These are phyloP conservation scores for Poeciliopsis retropinna DNA, from an alignment of 2,113 vertebrate species.

Conservation along the genomic window DNA sequence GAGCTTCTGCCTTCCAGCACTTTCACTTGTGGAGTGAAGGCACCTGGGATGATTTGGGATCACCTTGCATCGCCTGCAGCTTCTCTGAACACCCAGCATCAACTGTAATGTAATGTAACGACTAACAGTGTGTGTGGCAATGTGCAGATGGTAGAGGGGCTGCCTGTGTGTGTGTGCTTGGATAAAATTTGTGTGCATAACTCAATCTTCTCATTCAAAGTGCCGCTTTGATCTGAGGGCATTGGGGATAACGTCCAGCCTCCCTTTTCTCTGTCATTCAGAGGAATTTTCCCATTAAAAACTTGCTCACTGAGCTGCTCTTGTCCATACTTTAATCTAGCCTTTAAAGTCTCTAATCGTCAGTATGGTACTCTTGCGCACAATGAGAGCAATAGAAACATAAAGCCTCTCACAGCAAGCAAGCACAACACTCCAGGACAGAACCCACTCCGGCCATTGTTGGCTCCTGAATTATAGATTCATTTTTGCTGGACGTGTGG, in stretches of 20 bases:
- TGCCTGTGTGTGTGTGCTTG: background rate
- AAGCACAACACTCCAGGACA: constrained; percentile 71
- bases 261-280: constrained; percentile 45
- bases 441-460: constrained; percentile 65
- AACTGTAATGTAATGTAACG: constrained; percentile 28
- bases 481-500: constrained; percentile 76
- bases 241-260: constrained; percentile 31
- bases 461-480: constrained; percentile 73
- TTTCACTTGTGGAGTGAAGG: constrained; percentile 65
- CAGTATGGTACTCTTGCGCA: constrained; percentile 70
- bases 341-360: constrained; percentile 76
- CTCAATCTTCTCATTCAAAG: constrained; percentile 37
- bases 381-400: constrained; percentile 72
- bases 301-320: constrained; percentile 68
- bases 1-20: constrained; percentile 53
- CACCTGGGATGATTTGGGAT: constrained; percentile 56
- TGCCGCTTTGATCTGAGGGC: constrained; percentile 43
- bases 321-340: constrained; percentile 71
- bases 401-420: constrained; percentile 71
- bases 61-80: constrained; percentile 67
- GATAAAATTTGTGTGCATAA: constrained; percentile 38
- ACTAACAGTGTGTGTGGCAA: background rate
- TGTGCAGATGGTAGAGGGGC: background rate
- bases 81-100: constrained; percentile 25
- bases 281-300: constrained; percentile 74